phyloP scores from a whole-genome alignment of 1,140 invertebrate genomes.

The Drosophila oshimai region DNA sequence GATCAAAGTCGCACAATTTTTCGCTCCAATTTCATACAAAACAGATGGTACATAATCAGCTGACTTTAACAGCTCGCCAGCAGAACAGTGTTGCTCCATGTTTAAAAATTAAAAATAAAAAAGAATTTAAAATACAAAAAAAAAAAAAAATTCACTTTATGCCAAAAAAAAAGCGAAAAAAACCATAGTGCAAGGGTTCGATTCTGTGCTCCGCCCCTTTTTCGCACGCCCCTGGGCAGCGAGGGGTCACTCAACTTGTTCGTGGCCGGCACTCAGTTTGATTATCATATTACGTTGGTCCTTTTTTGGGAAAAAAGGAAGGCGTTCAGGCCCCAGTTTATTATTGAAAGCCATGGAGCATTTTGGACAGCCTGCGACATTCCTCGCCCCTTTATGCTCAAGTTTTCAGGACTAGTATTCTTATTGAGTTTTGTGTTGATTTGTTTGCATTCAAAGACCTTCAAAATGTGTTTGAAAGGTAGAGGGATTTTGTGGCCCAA shows the following conservation, averaged over 20 bases:
- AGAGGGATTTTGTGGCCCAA: not conserved
- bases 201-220: not conserved
- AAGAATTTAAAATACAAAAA: too few relatives aligned
- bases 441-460: slow-evolving; percentile 29
- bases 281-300: slow-evolving; percentile 73
- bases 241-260: slow-evolving; percentile 43
- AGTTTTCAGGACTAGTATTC: not conserved
- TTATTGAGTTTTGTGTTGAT: slow-evolving; percentile 30
- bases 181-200: too few relatives aligned
- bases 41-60: too few relatives aligned
- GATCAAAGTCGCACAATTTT: too few relatives aligned
- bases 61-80: too few relatives aligned
- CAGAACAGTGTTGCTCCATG: too few relatives aligned
- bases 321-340: slow-evolving; percentile 30
- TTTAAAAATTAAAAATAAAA: too few relatives aligned
- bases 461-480: slow-evolving; percentile 4
- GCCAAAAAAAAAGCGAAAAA: too few relatives aligned
- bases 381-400: too few relatives aligned
- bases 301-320: slow-evolving; percentile 46
- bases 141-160: too few relatives aligned
- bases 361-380: not conserved
- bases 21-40: too few relatives aligned
- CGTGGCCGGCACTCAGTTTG: slow-evolving; percentile 61
- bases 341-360: slow-evolving; percentile 28
- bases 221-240: slow-evolving; percentile 9